phyloP scores from a whole-genome alignment of 2,888 invertebrate genomes.

The Mythimna impura region DNA sequence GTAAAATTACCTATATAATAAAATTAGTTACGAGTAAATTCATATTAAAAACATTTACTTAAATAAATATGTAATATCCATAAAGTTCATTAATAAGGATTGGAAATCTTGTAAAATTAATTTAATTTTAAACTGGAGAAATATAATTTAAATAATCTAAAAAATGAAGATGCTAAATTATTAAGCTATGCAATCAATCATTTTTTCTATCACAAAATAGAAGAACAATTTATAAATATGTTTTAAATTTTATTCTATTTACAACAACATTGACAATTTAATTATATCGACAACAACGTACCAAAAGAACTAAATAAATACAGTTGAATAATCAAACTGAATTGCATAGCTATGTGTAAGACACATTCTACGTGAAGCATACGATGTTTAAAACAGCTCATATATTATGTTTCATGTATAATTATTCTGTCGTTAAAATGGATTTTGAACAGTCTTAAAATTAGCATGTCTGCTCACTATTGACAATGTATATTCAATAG shows the following conservation, averaged over 20 bases:
- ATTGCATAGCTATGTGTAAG: background rate
- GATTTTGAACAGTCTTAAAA: conserved; percentile 6
- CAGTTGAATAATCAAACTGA: background rate
- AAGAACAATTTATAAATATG: background rate
- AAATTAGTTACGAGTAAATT: too few species aligned
- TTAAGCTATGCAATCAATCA: too few species aligned
- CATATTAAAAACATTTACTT: too few species aligned
- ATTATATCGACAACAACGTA: background rate
- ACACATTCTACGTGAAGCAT: background rate
- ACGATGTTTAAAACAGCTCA: background rate
- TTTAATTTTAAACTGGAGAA: too few species aligned
- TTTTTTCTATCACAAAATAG: background rate
- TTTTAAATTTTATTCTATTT: background rate
- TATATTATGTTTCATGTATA: background rate
- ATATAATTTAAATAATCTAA: too few species aligned
- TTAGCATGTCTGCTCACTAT: background rate
- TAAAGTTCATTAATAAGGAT: too few species aligned
- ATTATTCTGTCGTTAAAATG: background rate
- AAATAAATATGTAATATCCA: too few species aligned
- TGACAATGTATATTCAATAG: conserved; percentile 12
- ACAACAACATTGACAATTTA: too few species aligned
- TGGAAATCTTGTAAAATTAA: too few species aligned
- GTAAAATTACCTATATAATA: too few species aligned
- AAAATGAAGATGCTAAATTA: too few species aligned
- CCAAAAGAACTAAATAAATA: background rate